Evolutionary conservation across 2,797 vertebrate genomes (phyloP).

Genomic region (Otolemur crassicaudatus): DNA sequence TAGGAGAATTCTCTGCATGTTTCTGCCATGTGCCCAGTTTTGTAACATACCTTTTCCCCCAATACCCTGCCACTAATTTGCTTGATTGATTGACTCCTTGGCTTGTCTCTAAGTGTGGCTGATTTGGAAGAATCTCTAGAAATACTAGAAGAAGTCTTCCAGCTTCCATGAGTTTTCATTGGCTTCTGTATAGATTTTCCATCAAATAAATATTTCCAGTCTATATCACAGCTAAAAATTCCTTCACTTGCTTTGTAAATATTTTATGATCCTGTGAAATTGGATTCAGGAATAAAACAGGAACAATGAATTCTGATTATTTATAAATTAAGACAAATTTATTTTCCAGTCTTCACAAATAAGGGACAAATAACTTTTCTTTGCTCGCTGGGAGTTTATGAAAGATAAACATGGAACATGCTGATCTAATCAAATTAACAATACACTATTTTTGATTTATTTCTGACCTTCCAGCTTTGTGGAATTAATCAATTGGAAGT

Average conservation of each 20-base stretch:
- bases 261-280: constrained; percentile 58
- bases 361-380: constrained; percentile 30
- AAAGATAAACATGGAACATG: neutral
- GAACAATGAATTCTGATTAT: constrained; percentile 38
- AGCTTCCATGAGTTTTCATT: constrained; percentile 29
- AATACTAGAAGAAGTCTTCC: constrained; percentile 11
- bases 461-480: constrained; percentile 21
- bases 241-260: neutral
- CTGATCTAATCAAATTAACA: neutral
- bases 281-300: constrained; percentile 56
- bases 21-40: neutral
- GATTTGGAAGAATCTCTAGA: constrained; percentile 44
- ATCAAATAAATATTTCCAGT: constrained; percentile 50
- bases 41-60: neutral
- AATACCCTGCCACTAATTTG: constrained; percentile 46
- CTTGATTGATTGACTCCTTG: constrained; percentile 44
- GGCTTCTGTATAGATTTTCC: constrained; percentile 25
- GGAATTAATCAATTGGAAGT: constrained; percentile 6
- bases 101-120: constrained; percentile 24
- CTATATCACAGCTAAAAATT: neutral
- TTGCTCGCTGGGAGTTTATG: constrained; percentile 1
- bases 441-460: neutral
- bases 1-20: constrained; percentile 11
- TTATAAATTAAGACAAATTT: constrained; percentile 47
- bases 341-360: constrained; percentile 52